Evolutionary conservation across 2,113 vertebrate genomes (phyloP), one percentile per base, ranked within the genome.

Genomic region (Callopanchax toddi): DNA sequence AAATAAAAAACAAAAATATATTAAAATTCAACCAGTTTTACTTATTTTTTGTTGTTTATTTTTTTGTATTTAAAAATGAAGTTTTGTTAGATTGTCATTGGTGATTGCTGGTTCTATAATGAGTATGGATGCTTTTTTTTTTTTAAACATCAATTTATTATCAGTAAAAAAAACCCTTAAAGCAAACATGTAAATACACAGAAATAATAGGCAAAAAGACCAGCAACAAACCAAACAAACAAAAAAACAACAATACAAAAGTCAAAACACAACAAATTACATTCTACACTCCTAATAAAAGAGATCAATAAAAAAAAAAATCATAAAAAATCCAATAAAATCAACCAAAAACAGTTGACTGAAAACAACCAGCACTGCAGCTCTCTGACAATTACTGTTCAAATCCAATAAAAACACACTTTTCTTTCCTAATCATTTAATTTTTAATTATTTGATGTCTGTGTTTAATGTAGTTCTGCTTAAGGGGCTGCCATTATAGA

Each of bases 401-500:
- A 61, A 68, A 66, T 20, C 44, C 51, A 9, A 49, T 60, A 69
- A 67, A 67, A 52, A 26, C 2, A 25, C 58, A 55, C 77, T 72
- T 81, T 85, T 56, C 60, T 62, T 76, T 89, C 87, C 81, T 74
- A 86, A 81, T 88, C 81, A 87, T 84, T 87, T 60, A 52, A 83
- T 83, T 88, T 86, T 73, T 86, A 88, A 88, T 89, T 85, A 89
- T 89, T 89, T 86, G 71, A 89, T 89, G 81, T 87, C 85, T 81
- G 72, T 72, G 76, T 78, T 79, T 82, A 86, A 85, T 68, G 79
- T 62, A 63, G 72, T 81, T 79, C 56, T 76, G 81, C 87, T 86
- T 57, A 81, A 87, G 83, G 83, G 79, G 70, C 81, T 20, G 16
- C 63, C 69, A 83, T 82, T 84, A 71, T 66, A 86, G 82, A 90